Percentiles rank a stretch among this genome's conserved stretches.
These are phyloP conservation scores for Sphenopsis melanotis DNA, from an alignment of 2,797 vertebrate species.

Conservation along the genomic window DNA sequence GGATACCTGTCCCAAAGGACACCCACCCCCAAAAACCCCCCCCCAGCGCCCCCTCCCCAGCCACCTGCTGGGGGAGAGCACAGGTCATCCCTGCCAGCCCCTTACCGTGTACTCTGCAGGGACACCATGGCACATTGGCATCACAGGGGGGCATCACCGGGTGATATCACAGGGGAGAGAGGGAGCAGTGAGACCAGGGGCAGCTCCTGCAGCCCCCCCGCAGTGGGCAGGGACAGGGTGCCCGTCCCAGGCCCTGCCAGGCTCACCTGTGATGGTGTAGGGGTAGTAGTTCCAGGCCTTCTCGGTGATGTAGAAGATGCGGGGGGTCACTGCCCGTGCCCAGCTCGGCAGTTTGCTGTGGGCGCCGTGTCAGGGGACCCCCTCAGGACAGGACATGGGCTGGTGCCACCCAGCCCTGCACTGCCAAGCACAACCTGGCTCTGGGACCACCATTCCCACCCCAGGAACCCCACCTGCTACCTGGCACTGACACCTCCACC, in stretches of 20 bases:
- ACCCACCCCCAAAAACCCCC: background rate
- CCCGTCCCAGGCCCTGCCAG: accelerated
- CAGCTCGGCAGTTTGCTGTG: slow-evolving; percentile 73
- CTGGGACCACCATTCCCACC: background rate
- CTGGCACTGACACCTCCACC: background rate
- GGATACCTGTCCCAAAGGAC: background rate
- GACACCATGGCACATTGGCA: background rate
- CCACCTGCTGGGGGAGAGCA: background rate
- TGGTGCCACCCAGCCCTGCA: background rate
- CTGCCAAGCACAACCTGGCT: background rate
- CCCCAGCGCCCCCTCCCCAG: accelerated
- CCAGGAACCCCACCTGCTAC: background rate
- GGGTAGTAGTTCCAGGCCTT: slow-evolving; percentile 78
- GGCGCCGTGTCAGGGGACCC: accelerated
- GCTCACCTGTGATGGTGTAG: slow-evolving; percentile 74
- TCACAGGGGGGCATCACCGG: accelerated
- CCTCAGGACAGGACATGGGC: background rate
- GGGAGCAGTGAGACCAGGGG: background rate
- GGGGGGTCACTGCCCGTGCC: slow-evolving; percentile 72
- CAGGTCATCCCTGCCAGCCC: background rate
- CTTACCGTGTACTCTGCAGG: slow-evolving; percentile 57
- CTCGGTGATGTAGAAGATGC: slow-evolving; percentile 76
- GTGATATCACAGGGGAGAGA: background rate
- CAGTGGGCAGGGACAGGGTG: accelerated
- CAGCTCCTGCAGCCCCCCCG: background rate